phyloP scores from a whole-genome alignment of 2,113 vertebrate species.

The Rhegmatorhina hoffmannsi region DNA sequence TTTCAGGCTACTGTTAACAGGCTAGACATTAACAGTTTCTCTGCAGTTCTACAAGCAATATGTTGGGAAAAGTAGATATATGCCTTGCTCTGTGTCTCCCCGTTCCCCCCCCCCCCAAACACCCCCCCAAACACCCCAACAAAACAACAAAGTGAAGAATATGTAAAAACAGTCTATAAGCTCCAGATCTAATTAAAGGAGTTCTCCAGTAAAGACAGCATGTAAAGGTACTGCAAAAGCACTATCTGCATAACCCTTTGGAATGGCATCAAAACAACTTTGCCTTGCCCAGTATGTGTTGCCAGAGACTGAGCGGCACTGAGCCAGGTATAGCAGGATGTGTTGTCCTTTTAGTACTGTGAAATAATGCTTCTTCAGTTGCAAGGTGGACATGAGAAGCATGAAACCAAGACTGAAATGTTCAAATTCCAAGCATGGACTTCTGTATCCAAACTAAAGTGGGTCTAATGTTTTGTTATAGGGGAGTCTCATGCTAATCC shows the following conservation, averaged over 20 bases:
- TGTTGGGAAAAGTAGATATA: neutral
- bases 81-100: neutral
- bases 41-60: neutral
- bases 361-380: neutral
- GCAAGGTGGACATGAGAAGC: neutral
- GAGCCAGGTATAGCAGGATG: fast-evolving
- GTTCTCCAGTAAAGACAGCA: neutral
- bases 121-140: neutral
- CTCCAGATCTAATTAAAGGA: neutral
- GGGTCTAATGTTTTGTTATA: neutral
- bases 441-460: neutral
- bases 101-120: neutral
- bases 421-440: neutral
- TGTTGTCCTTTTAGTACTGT: neutral
- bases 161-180: neutral
- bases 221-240: neutral
- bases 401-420: neutral
- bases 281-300: neutral
- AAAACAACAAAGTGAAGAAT: neutral
- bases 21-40: neutral
- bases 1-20: neutral
- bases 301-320: fast-evolving
- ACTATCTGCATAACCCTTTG: neutral
- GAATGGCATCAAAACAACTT: neutral
- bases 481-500: neutral